Evolutionary conservation across 2,888 invertebrate species (phyloP).

Genomic region (Drosophila kanekoi): DNA sequence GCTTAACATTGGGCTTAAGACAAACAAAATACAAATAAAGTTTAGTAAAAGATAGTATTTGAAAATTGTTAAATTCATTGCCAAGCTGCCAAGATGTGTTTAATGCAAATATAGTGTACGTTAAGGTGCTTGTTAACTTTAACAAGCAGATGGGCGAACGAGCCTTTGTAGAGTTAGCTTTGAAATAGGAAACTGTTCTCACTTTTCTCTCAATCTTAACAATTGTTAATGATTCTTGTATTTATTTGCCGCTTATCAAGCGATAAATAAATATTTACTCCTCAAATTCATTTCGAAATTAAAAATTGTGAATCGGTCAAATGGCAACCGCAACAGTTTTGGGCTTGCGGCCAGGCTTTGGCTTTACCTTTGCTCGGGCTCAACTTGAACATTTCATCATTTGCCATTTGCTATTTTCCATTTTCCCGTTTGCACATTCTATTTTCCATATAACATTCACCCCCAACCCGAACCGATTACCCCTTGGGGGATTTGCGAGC

Average conservation of each 20-base stretch:
- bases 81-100: too few species aligned
- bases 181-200: too few species aligned
- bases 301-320: conserved; percentile 20
- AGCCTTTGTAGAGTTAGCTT: too few species aligned
- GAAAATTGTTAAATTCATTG: too few species aligned
- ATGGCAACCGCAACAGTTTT: conserved; percentile 1
- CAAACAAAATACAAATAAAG: too few species aligned
- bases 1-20: too few species aligned
- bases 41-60: too few species aligned
- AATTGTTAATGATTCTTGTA: neutral
- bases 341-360: neutral
- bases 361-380: conserved; percentile 2
- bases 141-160: too few species aligned
- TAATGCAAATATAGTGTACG: too few species aligned
- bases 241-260: neutral
- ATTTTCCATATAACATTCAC: too few species aligned
- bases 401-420: conserved; percentile 3
- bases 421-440: neutral
- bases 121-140: too few species aligned
- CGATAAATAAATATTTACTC: conserved; percentile 12
- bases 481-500: conserved; percentile 1
- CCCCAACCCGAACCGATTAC: neutral
- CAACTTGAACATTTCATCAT: neutral
- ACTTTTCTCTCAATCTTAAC: too few species aligned
- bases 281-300: conserved; percentile 25